A percentile compares a stretch with the other conserved stretches of the same genome.
phyloP scores from a whole-genome alignment of 1,140 invertebrate species.

The Rhizoglyphus robini region DNA sequence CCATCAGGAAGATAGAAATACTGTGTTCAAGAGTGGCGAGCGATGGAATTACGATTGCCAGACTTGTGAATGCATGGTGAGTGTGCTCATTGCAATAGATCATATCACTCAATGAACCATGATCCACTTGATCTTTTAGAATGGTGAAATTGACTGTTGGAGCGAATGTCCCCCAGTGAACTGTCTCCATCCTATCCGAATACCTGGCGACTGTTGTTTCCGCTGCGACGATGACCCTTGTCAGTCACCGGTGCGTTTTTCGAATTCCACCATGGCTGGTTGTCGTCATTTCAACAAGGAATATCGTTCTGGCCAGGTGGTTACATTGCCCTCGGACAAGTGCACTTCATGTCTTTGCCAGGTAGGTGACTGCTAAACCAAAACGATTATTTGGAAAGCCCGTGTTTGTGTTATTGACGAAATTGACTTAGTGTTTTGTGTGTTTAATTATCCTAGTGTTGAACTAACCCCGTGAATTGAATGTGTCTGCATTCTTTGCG shows the following conservation, averaged over 20 bases:
- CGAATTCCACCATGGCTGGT: conserved; percentile 20
- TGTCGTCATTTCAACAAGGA: conserved; percentile 39
- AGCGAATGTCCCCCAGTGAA: conserved; percentile 59
- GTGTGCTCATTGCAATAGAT: background rate
- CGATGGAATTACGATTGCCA: conserved; percentile 27
- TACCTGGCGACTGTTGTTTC: conserved; percentile 52
- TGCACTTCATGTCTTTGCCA: conserved; percentile 62
- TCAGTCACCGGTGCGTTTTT: conserved; percentile 11
- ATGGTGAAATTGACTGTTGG: conserved; percentile 78
- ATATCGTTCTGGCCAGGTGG: conserved; percentile 43
- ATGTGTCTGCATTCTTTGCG: no score
- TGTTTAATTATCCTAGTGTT: no score
- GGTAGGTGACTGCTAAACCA: conserved; percentile 46
- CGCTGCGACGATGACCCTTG: conserved; percentile 49
- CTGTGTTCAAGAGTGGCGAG: conserved; percentile 25
- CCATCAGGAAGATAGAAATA: conserved; percentile 23
- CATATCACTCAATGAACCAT: no score
- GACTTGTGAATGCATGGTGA: conserved; percentile 28
- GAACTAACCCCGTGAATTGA: no score
- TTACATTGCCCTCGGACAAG: conserved; percentile 42
- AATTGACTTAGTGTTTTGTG: no score
- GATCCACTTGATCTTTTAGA: no score
- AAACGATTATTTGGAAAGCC: no score
- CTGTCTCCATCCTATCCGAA: conserved; percentile 50
- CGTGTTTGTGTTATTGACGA: no score